Evolutionary conservation across 1,140 invertebrate genomes (phyloP).

Genomic region (Zophobas atratus): DNA sequence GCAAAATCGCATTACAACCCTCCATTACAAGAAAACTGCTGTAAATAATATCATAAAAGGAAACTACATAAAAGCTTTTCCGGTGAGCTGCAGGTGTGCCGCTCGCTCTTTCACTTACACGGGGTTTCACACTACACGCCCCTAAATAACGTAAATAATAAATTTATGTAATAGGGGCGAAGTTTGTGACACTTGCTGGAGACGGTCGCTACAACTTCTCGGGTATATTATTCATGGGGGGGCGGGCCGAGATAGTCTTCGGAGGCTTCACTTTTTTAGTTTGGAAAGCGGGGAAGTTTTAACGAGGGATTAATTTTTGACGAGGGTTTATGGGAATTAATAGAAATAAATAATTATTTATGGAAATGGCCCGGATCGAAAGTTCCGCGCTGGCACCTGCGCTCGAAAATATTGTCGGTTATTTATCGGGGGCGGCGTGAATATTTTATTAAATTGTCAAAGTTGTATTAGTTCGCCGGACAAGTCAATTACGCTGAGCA

Average conservation of each 20-base stretch:
- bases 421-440: too few species aligned
- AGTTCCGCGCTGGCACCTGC: background rate
- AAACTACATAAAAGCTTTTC: constrained; percentile 46
- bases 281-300: background rate
- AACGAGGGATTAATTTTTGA: background rate
- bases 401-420: too few species aligned
- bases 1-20: constrained; percentile 27
- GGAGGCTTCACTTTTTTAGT: background rate
- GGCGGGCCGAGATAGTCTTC: background rate
- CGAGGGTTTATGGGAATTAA: background rate
- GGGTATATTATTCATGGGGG: background rate
- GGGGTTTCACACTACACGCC: constrained; percentile 13
- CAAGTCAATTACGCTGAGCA: too few species aligned
- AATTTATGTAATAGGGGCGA: constrained; percentile 22
- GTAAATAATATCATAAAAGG: constrained; percentile 44
- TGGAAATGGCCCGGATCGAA: background rate
- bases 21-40: constrained; percentile 28
- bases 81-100: constrained; percentile 31
- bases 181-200: constrained; percentile 11
- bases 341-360: background rate
- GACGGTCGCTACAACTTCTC: background rate
- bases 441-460: too few species aligned
- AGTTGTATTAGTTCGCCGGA: too few species aligned
- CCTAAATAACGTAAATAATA: constrained; percentile 29
- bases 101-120: constrained; percentile 17